Evolutionary conservation across 2,113 vertebrate species (phyloP), one percentile per base, ranked within the genome.

Genomic region (Speoplatyrhinus poulsoni): DNA sequence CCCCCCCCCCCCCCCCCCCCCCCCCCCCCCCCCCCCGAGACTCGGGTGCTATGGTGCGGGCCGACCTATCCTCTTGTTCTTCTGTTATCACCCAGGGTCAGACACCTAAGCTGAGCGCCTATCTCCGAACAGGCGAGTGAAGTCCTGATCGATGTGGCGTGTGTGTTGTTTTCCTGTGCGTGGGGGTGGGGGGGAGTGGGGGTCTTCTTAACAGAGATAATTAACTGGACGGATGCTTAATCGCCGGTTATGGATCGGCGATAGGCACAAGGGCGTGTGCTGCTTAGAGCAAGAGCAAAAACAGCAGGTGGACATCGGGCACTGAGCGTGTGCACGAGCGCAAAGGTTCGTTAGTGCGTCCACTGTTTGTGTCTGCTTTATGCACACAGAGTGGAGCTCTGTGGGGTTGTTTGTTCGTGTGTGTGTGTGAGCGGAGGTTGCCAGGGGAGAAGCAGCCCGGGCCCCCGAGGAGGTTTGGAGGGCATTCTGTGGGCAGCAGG

Each of bases 361-460:
- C 49, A 32, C 26, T 57, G 49, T 62, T 3, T 10, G 7, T 17
- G 4, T 85, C 67, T 67, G 68, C 64, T 26, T 1, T 8, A 6
- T 8, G 7, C 36, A 41, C 36, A 41, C 9, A 58, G 62, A 33
- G 65, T 58, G 15, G 6, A 10, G 52, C 73, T 66, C 36, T 17
- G n/a, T 50, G 62, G 12, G 32, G 26, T 26, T n/a, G 7, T 17
- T 50, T 16, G 8, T 48, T 9, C 60, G 3, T 36, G 60, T 9
- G 66, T 81, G 80, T 82, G 82, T 84, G 72, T 52, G 63, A 77
- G 77, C 67, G 49, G 72, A 80, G 73, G 76, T 75, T 76, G 80
- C 83, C 72, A 3, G 47, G 67, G 62, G 78, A 83, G 78, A 85
- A 75, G 73, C 68, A 67, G 77, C 77, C 69, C 63, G 60, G 74